Base-by-base conservation (phyloP, 2,797 vertebrate genomes). In the Hemitrygon akajei region DNA sequence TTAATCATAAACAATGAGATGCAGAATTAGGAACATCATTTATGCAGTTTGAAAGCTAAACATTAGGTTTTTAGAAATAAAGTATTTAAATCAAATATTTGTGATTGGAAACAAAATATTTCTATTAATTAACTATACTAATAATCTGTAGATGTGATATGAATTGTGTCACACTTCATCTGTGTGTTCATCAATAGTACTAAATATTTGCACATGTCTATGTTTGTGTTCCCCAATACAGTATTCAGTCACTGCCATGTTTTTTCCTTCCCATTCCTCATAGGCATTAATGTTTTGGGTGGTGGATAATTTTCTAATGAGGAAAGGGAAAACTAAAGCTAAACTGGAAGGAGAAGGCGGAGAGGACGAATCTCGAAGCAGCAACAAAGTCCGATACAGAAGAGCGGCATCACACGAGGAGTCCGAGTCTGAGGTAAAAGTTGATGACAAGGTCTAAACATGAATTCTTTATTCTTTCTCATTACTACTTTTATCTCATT, bases 281-380 rank as follows among this genome's bases (percentile, higher is more conserved):
- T 94, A 99, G 99, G 98, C 98, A 1, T 97, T 99, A 93, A 99
- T 99, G 98, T 99, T 99, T 96, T 99, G 99, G 99, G 98, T 99
- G 94, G 98, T 99, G 81, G 99, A 99, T 96, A 99, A 99, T 95
- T 99, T 99, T 95, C 97, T 99, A 93, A 99, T 99, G 99, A 99
- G 99, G 96, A 99, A 99, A 96, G 97, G 98, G 94, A 98, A 97
- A 95, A 99, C 98, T 96, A 99, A 99, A 98, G 99, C 98, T 95
- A 99, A 99, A 95, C 95, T 97, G 71, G 99, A 99, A 96, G 99
- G 99, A 96, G 98, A 98, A 94, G 98, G 97, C 94, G 96, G 95
- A 60, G 97, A 96, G 93, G 98, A 98, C 84, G 98, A 98, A 94
- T 96, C 97, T 0, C 97, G 98, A 91, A 98, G 98, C 27, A 98